These are phyloP conservation scores for Elaphurus davidianus DNA, from an alignment of 2,113 vertebrate genomes.

Conservation along the genomic window DNA sequence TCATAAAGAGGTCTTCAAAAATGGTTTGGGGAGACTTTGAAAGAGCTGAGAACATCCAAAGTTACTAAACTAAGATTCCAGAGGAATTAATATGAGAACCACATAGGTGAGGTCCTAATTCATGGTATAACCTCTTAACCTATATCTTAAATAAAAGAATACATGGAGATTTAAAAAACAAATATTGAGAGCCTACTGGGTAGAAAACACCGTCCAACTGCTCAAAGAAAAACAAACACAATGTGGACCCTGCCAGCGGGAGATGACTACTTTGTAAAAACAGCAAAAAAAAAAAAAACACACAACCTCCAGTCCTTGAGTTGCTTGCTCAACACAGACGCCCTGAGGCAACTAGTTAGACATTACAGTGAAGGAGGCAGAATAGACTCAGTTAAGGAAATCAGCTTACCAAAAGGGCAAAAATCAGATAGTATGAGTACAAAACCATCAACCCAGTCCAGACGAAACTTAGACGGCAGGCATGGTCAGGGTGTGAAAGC, in stretches of 20 bases:
- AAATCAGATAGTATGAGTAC: not conserved
- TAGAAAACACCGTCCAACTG: not conserved
- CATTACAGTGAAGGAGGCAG: not conserved
- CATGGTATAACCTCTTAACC: not conserved
- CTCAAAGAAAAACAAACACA: not conserved
- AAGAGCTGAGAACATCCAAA: not conserved
- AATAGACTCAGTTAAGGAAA: constrained; percentile 22
- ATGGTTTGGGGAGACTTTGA: not conserved
- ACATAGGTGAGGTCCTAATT: not conserved
- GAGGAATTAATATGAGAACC: not conserved
- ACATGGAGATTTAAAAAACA: not conserved
- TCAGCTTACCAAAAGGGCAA: not conserved
- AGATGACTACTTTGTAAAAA: not conserved
- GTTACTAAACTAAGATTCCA: not conserved
- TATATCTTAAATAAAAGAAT: not conserved
- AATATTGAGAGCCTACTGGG: not conserved
- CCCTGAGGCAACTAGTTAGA: not conserved
- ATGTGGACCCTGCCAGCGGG: fast-evolving
- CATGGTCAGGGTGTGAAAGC: not conserved
- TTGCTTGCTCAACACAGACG: not conserved
- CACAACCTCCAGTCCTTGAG: not conserved
- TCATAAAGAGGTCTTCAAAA: not conserved
- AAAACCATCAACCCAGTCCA: not conserved
- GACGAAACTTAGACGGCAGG: not conserved
- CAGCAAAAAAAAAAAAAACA: not conserved